phyloP scores from a whole-genome alignment of 53 echinoderm and acorn worm species.

The Arbacia lixula region DNA sequence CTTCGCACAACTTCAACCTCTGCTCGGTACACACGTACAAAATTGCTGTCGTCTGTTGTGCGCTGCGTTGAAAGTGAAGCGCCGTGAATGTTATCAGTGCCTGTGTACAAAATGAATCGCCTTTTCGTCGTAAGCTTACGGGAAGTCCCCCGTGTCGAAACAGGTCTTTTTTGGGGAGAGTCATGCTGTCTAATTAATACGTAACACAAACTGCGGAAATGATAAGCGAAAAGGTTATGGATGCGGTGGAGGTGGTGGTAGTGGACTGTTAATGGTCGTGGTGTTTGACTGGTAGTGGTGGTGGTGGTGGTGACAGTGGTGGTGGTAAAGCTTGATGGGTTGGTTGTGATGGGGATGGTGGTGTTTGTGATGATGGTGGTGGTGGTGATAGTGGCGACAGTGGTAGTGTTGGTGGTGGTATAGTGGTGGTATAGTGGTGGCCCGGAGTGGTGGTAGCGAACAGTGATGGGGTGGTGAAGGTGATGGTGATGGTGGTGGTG shows the following conservation, averaged over 20 bases:
- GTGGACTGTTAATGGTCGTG: not conserved
- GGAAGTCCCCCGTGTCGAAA: constrained; percentile 9
- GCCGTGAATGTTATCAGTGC: not conserved
- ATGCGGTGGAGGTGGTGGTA: not conserved
- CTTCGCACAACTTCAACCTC: too few species aligned
- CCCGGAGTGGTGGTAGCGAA: not conserved
- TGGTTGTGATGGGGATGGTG: not conserved
- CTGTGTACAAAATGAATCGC: not conserved
- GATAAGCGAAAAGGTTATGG: not conserved
- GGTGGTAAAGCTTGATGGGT: not conserved
- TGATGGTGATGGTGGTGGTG: not conserved
- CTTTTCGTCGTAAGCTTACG: not conserved
- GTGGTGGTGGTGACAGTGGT: not conserved
- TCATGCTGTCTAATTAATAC: too few species aligned
- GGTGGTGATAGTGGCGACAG: not conserved
- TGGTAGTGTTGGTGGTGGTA: not conserved
- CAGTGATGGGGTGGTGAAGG: not conserved
- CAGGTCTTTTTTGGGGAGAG: not conserved
- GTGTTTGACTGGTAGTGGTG: not conserved
- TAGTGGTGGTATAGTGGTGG: not conserved
- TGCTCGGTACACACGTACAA: not conserved
- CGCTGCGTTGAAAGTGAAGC: not conserved
- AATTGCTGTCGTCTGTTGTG: too few species aligned
- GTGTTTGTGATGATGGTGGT: not conserved
- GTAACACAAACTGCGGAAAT: too few species aligned